phyloP scores from a whole-genome alignment of 2,888 invertebrate species.

The Andrena bucephala region DNA sequence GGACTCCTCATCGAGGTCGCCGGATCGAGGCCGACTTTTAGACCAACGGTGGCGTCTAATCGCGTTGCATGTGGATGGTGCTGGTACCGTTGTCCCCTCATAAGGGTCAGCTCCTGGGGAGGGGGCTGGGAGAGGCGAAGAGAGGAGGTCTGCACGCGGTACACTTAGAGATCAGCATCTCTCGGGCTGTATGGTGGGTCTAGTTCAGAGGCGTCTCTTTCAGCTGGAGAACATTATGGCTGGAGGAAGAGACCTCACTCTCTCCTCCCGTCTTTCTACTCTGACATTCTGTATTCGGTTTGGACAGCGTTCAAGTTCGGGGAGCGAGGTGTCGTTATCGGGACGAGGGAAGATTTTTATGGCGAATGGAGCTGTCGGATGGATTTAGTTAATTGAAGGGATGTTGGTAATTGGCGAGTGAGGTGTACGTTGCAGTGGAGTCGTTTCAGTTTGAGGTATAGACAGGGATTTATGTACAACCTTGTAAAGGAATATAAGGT shows the following conservation, averaged over 20 bases:
- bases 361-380: not conserved
- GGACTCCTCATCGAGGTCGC: constrained; percentile 75
- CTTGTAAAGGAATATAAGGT: no score
- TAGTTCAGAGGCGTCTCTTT: no score
- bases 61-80: constrained; percentile 51
- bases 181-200: no score
- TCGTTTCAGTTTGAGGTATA: no score
- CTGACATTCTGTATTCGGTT: not conserved
- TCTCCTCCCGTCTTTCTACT: constrained; percentile 17
- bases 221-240: not conserved
- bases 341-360: not conserved
- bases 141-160: not conserved
- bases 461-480: no score
- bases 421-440: no score
- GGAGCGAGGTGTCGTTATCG: not conserved
- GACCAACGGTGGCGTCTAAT: constrained; percentile 66
- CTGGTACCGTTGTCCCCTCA: constrained; percentile 71
- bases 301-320: not conserved
- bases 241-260: constrained; percentile 50
- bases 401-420: not conserved
- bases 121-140: not conserved
- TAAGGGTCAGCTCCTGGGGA: constrained; percentile 32
- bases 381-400: not conserved
- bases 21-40: constrained; percentile 78
- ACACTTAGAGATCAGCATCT: no score